Conservation (phyloP, 2,888 invertebrate genomes). For the Choreutis nemorana region DNA sequence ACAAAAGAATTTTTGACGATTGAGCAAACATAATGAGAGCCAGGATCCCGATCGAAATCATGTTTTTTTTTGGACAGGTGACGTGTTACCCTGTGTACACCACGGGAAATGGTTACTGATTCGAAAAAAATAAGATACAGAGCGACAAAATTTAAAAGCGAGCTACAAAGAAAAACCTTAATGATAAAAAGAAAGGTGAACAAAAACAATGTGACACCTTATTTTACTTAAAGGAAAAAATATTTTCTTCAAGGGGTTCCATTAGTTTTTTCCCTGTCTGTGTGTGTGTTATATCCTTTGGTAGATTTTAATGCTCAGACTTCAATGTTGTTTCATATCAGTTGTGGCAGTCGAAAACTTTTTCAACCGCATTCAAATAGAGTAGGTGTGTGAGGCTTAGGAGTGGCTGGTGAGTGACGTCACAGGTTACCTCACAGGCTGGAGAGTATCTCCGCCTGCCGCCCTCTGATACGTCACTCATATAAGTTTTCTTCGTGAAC, state of each 20-base stretch:
- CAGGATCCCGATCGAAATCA: conserved; percentile 31
- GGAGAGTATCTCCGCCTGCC: conserved; percentile 36
- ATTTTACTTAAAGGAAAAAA: too few species aligned
- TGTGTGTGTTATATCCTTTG: too few species aligned
- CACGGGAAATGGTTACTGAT: conserved; percentile 15
- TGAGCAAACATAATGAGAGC: conserved; percentile 48
- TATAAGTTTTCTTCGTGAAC: conserved; percentile 41
- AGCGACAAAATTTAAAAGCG: too few species aligned
- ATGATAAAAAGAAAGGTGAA: too few species aligned
- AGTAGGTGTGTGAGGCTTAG: conserved; percentile 32
- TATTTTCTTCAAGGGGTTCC: too few species aligned
- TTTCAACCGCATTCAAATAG: conserved; percentile 32
- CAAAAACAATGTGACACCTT: too few species aligned
- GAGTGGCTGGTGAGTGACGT: conserved; percentile 34
- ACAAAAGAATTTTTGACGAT: conserved; percentile 57
- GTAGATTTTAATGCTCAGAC: background rate
- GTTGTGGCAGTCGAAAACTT: conserved; percentile 41
- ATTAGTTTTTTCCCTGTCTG: too few species aligned
- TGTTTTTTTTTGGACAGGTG: conserved; percentile 46
- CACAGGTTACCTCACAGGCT: conserved; percentile 24
- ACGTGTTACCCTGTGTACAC: conserved; percentile 39
- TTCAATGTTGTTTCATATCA: conserved; percentile 29
- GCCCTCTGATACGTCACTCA: conserved; percentile 51
- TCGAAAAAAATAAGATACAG: background rate
- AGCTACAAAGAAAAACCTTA: too few species aligned